phyloP scores from a whole-genome alignment of 2,797 vertebrate species.

The Danio tinwini region DNA sequence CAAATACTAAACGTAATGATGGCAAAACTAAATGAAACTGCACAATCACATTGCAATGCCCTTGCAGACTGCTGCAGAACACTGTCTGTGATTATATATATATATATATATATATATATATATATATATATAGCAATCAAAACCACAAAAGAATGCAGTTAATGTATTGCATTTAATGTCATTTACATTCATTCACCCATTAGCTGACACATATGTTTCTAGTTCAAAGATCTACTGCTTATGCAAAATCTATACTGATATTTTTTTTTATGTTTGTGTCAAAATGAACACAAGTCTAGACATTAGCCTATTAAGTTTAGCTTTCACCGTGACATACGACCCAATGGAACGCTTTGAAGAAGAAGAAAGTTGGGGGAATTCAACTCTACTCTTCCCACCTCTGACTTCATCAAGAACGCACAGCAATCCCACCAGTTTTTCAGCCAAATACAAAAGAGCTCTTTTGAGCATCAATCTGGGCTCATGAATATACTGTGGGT shows the following conservation, averaged over 20 bases:
- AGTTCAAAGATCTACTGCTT: background rate
- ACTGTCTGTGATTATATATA: no score
- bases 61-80: no score
- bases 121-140: no score
- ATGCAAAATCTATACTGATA: no score
- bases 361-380: background rate
- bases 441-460: conserved; percentile 22
- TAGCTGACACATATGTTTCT: background rate
- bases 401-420: background rate
- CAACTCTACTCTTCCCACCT: conserved; percentile 4
- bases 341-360: background rate
- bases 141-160: no score
- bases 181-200: background rate
- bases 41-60: no score
- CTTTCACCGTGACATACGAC: background rate
- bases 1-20: no score
- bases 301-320: background rate
- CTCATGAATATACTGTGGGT: conserved; percentile 13
- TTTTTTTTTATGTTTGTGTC: background rate
- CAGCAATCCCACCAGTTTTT: background rate
- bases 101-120: no score
- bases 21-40: no score
- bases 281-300: background rate
- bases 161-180: background rate
- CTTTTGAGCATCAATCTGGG: conserved; percentile 2